Evolutionary conservation across 2,113 vertebrate genomes (phyloP), one percentile per base, ranked within the genome.

Genomic region (Callospermophilus lateralis): DNA sequence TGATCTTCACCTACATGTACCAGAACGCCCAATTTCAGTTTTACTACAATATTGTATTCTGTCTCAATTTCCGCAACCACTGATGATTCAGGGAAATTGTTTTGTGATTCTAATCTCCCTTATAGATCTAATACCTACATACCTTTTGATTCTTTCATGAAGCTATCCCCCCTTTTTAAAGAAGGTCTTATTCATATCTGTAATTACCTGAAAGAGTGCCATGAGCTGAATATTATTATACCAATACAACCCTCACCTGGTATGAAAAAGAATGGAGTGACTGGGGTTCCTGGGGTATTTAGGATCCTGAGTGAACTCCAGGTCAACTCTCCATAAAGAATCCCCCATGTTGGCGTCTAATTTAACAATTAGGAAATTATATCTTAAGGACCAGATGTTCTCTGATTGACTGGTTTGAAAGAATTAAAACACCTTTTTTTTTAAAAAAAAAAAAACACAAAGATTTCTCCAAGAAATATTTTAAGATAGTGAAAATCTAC

Each of bases 291-390:
- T 63, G 20, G 8, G 30, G 15, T 24, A 76, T 81, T 58, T 67
- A 72, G 94, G 22, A 73, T 78, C 6, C 7, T 19, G 32, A 89
- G 55, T 84, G 90, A 97, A 92, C 22, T 88, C 24, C 45, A 84
- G 12, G 1, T 81, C 9, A 26, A 1, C 6, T 67, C 16, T 70
- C 37, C 17, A 74, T 87, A 65, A 42, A 94, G 5, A 30, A 45
- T 48, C 2, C 3, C 3, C 2, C 19, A 65, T 1, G 28, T 2
- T 53, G 11, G n/a, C 87, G 30, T 77, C 55, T 63, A 42, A 58
- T 77, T 94, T 67, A 48, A 17, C 12, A 85, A 34, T 68, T 79
- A 92, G 39, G 4, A 97, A 72, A 89, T 85, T 76, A 11, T 78
- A 76, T 84, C 37, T 91, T 78, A 10, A 93, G 26, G 72, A 65